Conservation (phyloP, 2,113 vertebrate genomes). For the Cyphomyrus discorhynchus region DNA sequence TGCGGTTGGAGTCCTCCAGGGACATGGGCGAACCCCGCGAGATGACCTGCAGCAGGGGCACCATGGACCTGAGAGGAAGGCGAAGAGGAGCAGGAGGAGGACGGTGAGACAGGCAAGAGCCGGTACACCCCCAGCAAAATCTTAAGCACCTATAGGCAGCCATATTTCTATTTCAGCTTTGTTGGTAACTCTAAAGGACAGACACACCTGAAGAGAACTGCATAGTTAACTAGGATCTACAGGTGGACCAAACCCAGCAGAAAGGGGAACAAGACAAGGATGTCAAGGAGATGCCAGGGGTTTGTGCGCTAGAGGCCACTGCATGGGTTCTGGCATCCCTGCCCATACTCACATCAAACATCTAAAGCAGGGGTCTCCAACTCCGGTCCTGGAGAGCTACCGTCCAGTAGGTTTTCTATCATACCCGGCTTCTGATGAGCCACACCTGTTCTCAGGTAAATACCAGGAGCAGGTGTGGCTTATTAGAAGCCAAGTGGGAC, state of each 20-base stretch:
- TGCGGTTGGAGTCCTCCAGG: conserved; percentile 84
- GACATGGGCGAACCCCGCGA: conserved; percentile 94
- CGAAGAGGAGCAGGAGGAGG: not conserved
- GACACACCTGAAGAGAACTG: not conserved
- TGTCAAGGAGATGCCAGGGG: not conserved
- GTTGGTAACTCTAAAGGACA: not conserved
- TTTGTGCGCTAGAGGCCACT: not conserved
- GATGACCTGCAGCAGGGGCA: conserved; percentile 87
- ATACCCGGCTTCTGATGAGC: too few relatives aligned
- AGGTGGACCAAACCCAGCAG: not conserved
- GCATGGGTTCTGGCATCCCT: not conserved
- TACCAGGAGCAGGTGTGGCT: too few relatives aligned
- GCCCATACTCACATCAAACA: not conserved
- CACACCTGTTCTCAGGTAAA: too few relatives aligned
- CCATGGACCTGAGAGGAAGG: conserved; percentile 72
- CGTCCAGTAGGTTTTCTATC: too few relatives aligned
- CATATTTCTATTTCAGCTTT: not conserved
- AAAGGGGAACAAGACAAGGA: not conserved
- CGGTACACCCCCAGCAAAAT: not conserved
- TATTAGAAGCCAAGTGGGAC: too few relatives aligned
- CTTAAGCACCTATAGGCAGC: not conserved
- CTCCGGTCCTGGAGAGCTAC: too few relatives aligned
- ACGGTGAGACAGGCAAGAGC: not conserved
- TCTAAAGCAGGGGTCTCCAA: too few relatives aligned
- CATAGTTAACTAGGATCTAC: not conserved